Conservation (phyloP, 2,888 invertebrate genomes). For the Gymnosoma rotundatum region DNA sequence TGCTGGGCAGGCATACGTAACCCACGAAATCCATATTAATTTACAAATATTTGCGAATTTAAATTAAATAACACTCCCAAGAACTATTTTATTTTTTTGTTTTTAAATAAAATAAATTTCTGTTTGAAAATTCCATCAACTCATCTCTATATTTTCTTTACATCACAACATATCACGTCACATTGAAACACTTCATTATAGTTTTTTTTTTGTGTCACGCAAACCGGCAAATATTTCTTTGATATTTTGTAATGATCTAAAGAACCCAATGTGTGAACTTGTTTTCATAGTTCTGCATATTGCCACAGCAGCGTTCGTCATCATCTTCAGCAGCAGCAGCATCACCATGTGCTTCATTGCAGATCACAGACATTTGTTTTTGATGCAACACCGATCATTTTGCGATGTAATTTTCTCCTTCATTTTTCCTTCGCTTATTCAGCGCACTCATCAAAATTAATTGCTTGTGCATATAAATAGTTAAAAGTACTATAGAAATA, state of each 20-base stretch:
- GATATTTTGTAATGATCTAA: constrained; percentile 70
- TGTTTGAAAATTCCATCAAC: neutral
- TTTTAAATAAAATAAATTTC: neutral
- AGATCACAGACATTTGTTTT: constrained; percentile 58
- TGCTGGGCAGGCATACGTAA: no score
- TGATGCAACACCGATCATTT: constrained; percentile 63
- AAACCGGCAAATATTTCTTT: constrained; percentile 66
- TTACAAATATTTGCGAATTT: neutral
- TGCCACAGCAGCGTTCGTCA: constrained; percentile 26
- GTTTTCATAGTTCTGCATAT: constrained; percentile 64
- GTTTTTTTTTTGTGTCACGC: constrained; percentile 10
- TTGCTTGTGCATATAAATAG: constrained; percentile 66
- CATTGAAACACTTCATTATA: constrained; percentile 22
- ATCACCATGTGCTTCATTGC: constrained; percentile 48
- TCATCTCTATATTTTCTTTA: neutral
- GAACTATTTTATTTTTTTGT: neutral
- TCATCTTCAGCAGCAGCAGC: constrained; percentile 7
- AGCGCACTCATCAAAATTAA: constrained; percentile 67
- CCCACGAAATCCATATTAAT: no score
- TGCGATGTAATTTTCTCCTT: constrained; percentile 25
- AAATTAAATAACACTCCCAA: neutral
- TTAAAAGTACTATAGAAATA: constrained; percentile 49
- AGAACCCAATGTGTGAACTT: constrained; percentile 70
- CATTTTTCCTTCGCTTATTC: constrained; percentile 26
- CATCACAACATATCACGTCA: neutral